Base-by-base conservation (phyloP, 2,797 vertebrate genomes). In the Schizothorax lantsangensis region DNA sequence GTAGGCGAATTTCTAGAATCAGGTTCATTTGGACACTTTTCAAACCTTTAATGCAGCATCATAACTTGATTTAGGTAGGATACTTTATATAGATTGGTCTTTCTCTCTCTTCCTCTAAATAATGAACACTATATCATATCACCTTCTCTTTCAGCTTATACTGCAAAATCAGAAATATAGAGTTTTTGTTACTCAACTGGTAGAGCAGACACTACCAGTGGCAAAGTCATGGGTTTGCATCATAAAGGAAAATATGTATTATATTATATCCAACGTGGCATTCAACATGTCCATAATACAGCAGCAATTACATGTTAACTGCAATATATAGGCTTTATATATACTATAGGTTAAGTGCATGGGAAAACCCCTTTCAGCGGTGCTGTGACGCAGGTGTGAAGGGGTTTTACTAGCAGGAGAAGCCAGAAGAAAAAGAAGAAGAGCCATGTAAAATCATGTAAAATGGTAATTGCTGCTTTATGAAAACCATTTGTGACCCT, bases 331-430 rank as follows among this genome's bases (percentile, higher is more conserved):
- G 54, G 8, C 21, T 59, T 10, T 57, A 23, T n/a, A 57, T 59
- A 59, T n/a, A 36, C 26, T 66, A 66, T 33, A 33, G 26, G 14
- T 66, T 7, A 64, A 66, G 0, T 66, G 68, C 5, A 23, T 71
- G 68, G 36, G 68, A 17, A 71, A 62, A 23, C 33, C 59, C 36
- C 33, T 40, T n/a, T 59, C 8, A 83, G 47, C 7, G 47, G n/a
- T 82, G 79, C 77, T 74, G 82, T 88, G 87, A 88, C 85, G 86
- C 88, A 91, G 88, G 87, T 88, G 88, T 75, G 71, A 77, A 74
- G 12, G 10, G 36, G n/a, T 30, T 38, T 75, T 33, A 52, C 73
- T 33, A 9, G 5, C 47, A 52, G 30, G 17, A 33, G 26, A 49
- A 74, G 2, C 5, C 33, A 57, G 30, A 14, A 14, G 9, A 59